Evolutionary conservation across 2,888 invertebrate genomes (phyloP).

Genomic region (Anagyrus pseudococci): DNA sequence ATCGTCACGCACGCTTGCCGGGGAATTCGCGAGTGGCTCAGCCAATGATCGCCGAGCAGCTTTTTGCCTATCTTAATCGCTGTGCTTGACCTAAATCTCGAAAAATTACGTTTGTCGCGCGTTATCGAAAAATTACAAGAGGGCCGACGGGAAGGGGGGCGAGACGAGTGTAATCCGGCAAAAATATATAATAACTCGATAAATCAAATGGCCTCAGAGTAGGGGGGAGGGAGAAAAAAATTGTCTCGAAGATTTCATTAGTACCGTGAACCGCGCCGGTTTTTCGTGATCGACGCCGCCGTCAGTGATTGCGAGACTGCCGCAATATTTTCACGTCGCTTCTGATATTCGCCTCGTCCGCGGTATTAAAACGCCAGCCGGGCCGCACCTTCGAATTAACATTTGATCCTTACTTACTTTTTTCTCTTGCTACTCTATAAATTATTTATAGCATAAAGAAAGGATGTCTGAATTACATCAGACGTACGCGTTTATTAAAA

Average conservation of each 20-base stretch:
- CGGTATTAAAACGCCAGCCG: background rate
- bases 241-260: conserved; percentile 32
- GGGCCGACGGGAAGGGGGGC: background rate
- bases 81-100: conserved; percentile 36
- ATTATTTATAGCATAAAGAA: too few relatives aligned
- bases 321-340: background rate
- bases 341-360: background rate
- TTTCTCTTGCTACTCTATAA: too few relatives aligned
- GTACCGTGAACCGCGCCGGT: conserved; percentile 17
- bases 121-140: conserved; percentile 33
- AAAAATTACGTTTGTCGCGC: conserved; percentile 29
- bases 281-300: background rate
- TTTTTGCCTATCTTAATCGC: conserved; percentile 39
- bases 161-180: conserved; percentile 7
- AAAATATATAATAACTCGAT: conserved; percentile 29
- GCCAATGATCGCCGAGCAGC: conserved; percentile 26
- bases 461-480: too few relatives aligned
- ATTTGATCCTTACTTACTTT: too few relatives aligned
- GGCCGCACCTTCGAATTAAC: too few relatives aligned
- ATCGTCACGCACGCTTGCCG: too few relatives aligned
- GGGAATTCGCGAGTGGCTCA: conserved; percentile 19
- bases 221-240: conserved; percentile 10
- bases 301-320: background rate
- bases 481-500: too few relatives aligned
- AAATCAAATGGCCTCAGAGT: conserved; percentile 21